A percentile compares a stretch with the other conserved stretches of the same genome.
Evolutionary conservation across 2,888 invertebrate genomes (phyloP).

Genomic region (Melanostoma scalare): DNA sequence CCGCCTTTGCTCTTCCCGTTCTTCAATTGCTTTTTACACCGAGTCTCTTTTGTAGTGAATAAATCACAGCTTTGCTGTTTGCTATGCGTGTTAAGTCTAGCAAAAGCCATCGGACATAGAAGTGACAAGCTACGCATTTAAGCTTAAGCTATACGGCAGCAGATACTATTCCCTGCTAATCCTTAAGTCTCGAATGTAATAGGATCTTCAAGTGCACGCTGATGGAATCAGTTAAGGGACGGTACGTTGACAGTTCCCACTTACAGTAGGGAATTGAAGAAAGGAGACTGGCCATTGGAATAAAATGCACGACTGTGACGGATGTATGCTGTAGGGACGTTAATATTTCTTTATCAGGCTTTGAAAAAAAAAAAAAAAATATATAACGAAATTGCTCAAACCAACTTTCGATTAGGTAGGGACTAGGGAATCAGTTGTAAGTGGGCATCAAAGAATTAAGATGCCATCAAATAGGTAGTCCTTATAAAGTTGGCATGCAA

Average conservation of each 20-base stretch:
- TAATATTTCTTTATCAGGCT: too few species aligned
- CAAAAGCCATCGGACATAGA: slow-evolving; percentile 15
- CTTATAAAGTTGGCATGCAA: too few species aligned
- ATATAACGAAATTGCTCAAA: too few species aligned
- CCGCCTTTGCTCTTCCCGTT: too few species aligned
- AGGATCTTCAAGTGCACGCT: slow-evolving; percentile 26
- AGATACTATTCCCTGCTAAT: slow-evolving; percentile 40
- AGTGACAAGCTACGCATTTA: slow-evolving; percentile 52
- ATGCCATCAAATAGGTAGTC: too few species aligned
- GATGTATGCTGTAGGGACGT: too few species aligned
- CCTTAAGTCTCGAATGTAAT: slow-evolving; percentile 41
- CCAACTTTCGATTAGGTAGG: too few species aligned
- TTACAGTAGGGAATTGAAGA: slow-evolving; percentile 26
- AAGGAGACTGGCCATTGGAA: not conserved
- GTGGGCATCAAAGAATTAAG: too few species aligned
- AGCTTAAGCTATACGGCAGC: slow-evolving; percentile 13
- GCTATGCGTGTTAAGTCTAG: slow-evolving; percentile 3
- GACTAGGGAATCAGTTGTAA: too few species aligned
- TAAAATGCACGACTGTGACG: too few species aligned
- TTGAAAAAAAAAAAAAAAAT: too few species aligned
- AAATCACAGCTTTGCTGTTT: slow-evolving; percentile 39
- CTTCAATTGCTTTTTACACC: slow-evolving; percentile 5
- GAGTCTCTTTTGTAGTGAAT: slow-evolving; percentile 32
- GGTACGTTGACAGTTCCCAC: slow-evolving; percentile 5
- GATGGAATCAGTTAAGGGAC: slow-evolving; percentile 37